Evolutionary conservation across 2,888 invertebrate genomes (phyloP).

Genomic region (Muscina levida): DNA sequence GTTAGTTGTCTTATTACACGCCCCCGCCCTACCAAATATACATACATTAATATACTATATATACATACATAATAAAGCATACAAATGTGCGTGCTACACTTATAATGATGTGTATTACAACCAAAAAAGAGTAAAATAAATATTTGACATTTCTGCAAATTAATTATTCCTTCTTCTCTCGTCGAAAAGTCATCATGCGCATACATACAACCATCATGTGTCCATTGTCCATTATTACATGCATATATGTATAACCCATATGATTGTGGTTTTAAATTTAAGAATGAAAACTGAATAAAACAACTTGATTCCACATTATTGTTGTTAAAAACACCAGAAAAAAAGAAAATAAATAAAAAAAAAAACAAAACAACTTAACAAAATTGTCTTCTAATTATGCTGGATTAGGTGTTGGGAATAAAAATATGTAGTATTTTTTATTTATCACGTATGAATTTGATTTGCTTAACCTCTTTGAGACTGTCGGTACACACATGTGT

Average conservation of each 20-base stretch:
- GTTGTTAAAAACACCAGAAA: conserved; percentile 48
- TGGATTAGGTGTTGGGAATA: too few species aligned
- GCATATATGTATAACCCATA: conserved; percentile 19
- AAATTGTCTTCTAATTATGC: conserved; percentile 3
- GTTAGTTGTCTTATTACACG: conserved; percentile 32
- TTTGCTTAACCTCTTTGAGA: too few species aligned
- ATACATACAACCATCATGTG: not conserved
- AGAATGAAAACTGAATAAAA: conserved; percentile 24
- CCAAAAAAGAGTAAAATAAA: conserved; percentile 38
- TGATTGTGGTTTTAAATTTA: conserved; percentile 47
- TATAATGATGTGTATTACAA: conserved; percentile 39
- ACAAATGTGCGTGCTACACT: conserved; percentile 45
- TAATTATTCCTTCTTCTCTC: conserved; percentile 20
- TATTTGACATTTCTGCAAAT: conserved; percentile 47
- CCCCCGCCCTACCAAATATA: conserved; percentile 50
- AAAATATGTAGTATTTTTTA: too few species aligned
- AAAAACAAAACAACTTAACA: conserved; percentile 6
- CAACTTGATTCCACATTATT: conserved; percentile 45
- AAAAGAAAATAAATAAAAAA: conserved; percentile 37
- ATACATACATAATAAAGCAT: conserved; percentile 17
- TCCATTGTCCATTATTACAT: conserved; percentile 17
- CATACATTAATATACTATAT: conserved; percentile 36
- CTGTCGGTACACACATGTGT: too few species aligned
- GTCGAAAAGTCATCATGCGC: not conserved
- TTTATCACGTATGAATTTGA: too few species aligned